Percentiles rank a stretch among this genome's conserved stretches.
Conservation (phyloP, 2,888 invertebrate species). For the Philereme vetulata region DNA sequence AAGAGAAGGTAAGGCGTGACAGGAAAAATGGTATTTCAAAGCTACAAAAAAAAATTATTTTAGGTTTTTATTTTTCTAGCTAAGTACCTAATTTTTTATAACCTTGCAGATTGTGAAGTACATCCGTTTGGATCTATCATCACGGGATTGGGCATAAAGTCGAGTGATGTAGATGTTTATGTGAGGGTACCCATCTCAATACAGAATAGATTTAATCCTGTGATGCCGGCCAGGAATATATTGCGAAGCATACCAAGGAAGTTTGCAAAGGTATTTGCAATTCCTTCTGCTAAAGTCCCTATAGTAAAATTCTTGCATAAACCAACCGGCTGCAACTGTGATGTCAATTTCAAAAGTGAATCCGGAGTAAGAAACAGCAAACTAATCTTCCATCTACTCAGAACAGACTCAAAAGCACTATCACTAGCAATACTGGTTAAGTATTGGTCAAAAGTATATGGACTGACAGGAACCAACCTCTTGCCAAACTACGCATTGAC, state of each 20-base stretch:
- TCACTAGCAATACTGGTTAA: conserved; percentile 87
- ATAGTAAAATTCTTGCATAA: conserved; percentile 88
- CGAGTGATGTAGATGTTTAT: conserved; percentile 90
- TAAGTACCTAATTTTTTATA: background rate
- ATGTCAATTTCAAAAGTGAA: conserved; percentile 88
- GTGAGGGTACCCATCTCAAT: conserved; percentile 66
- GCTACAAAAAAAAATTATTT: too few relatives aligned
- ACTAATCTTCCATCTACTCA: conserved; percentile 84
- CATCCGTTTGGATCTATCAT: conserved; percentile 89
- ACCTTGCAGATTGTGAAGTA: conserved; percentile 57
- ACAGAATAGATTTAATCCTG: conserved; percentile 32
- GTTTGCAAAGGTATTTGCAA: conserved; percentile 83
- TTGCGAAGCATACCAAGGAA: conserved; percentile 57
- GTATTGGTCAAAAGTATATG: conserved; percentile 87
- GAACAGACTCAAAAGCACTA: conserved; percentile 81
- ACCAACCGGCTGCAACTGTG: conserved; percentile 85
- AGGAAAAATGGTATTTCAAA: too few relatives aligned
- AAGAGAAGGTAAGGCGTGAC: too few relatives aligned
- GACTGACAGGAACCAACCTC: conserved; percentile 80
- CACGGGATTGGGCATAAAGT: conserved; percentile 86
- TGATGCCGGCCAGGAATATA: conserved; percentile 56
- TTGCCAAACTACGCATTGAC: conserved; percentile 88
- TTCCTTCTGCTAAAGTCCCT: conserved; percentile 88
- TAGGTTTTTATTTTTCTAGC: too few relatives aligned
- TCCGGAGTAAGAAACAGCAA: conserved; percentile 87